These are phyloP conservation scores for Sisyra terminalis DNA, from an alignment of 2,888 invertebrate genomes.

Conservation along the genomic window DNA sequence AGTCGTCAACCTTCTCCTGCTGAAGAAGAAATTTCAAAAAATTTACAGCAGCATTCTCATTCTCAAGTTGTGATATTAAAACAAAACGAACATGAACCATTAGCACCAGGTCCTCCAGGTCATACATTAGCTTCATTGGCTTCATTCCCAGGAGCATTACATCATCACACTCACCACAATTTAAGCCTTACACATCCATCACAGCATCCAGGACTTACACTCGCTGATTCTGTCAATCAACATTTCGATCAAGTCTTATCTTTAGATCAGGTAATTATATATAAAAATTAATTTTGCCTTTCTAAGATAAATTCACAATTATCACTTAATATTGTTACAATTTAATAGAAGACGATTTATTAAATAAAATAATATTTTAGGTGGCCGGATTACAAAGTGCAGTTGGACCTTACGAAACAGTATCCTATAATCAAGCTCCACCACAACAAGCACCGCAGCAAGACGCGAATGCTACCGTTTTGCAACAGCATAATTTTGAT, in stretches of 20 bases:
- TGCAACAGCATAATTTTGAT: conserved; percentile 54
- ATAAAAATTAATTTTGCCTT: not conserved
- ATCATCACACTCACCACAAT: conserved; percentile 23
- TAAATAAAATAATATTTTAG: conserved; percentile 5
- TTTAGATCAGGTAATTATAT: conserved; percentile 6
- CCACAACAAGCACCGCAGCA: conserved; percentile 26
- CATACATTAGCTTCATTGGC: conserved; percentile 30
- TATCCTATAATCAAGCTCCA: conserved; percentile 17
- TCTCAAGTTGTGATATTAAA: conserved; percentile 34
- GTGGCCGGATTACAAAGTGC: conserved; percentile 7
- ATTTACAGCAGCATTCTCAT: conserved; percentile 26
- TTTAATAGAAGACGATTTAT: too few species aligned
- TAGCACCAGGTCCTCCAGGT: conserved; percentile 26
- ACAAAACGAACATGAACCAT: conserved; percentile 25
- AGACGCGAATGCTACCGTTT: conserved; percentile 25
- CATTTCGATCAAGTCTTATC: conserved; percentile 22
- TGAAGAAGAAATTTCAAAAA: conserved; percentile 58
- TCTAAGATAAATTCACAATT: not conserved
- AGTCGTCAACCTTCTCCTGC: conserved; percentile 87
- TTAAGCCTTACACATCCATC: conserved; percentile 30
- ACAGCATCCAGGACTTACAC: conserved; percentile 29
- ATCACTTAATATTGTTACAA: too few species aligned
- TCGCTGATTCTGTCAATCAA: conserved; percentile 28
- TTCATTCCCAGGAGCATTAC: conserved; percentile 19
- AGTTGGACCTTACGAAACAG: conserved; percentile 14